Conservation (phyloP, 2,797 vertebrate genomes). For the Rhinatrema bivittatum region DNA sequence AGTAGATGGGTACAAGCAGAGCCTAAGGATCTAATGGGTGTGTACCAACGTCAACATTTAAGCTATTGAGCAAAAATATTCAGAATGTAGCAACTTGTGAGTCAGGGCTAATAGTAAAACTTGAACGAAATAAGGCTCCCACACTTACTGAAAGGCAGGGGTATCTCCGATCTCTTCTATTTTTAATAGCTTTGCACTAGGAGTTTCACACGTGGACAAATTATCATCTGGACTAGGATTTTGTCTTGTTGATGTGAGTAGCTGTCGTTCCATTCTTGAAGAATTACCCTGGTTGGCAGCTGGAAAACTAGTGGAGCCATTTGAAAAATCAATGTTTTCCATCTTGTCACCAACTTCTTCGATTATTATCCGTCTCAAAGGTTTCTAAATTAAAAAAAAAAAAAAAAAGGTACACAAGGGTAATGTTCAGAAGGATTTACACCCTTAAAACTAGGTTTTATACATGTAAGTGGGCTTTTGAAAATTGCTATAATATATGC, state of each 20-base stretch:
- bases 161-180: constrained; percentile 69
- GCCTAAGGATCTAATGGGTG: no score
- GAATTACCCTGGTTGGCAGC: constrained; percentile 7
- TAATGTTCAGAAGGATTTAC: no score
- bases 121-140: no score
- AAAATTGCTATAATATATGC: no score
- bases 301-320: neutral
- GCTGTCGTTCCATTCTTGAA: neutral
- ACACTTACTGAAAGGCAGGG: constrained; percentile 43
- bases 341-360: constrained; percentile 71
- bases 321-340: constrained; percentile 11
- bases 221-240: constrained; percentile 24
- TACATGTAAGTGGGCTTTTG: no score
- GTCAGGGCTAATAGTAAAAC: no score
- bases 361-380: constrained; percentile 72
- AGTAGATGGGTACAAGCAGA: no score
- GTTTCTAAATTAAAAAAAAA: constrained; percentile 64
- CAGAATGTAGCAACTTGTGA: no score
- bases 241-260: constrained; percentile 14
- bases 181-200: constrained; percentile 81
- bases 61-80: no score
- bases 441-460: no score
- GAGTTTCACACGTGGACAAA: constrained; percentile 49
- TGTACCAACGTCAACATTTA: no score
- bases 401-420: no score